Conservation (phyloP, 1,140 invertebrate genomes). For the Ooceraea biroi region DNA sequence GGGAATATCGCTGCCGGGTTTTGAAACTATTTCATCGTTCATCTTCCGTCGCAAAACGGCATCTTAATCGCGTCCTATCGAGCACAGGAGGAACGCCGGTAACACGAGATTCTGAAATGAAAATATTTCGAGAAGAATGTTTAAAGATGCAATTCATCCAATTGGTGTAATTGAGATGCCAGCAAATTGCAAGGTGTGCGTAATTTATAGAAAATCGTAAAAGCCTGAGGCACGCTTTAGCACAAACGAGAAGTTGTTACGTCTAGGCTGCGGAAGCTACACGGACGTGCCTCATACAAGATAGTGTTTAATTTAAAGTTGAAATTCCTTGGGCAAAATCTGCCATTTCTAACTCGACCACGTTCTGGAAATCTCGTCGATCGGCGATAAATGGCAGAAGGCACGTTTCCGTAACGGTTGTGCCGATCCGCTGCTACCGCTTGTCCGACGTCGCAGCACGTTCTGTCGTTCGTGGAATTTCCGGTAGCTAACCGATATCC, state of each 20-base stretch:
- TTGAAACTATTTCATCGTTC: constrained; percentile 72
- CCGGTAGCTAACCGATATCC: constrained; percentile 72
- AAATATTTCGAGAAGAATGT: constrained; percentile 13
- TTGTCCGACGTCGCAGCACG: constrained; percentile 37
- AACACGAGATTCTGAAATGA: constrained; percentile 36
- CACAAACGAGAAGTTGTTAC: background rate
- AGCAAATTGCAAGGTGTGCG: background rate
- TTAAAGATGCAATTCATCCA: background rate
- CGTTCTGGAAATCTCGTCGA: constrained; percentile 41
- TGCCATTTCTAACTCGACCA: constrained; percentile 52
- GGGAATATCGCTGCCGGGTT: constrained; percentile 62
- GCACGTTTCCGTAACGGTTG: constrained; percentile 38
- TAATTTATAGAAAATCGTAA: background rate
- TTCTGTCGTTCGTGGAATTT: constrained; percentile 58
- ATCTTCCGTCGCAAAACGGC: constrained; percentile 54
- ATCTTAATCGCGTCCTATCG: constrained; percentile 42
- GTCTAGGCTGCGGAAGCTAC: background rate
- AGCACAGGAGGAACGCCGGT: background rate
- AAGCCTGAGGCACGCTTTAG: background rate
- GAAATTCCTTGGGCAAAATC: constrained; percentile 33
- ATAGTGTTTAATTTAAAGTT: constrained; percentile 28
- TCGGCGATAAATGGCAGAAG: constrained; percentile 56
- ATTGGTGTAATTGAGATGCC: background rate
- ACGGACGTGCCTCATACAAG: background rate
- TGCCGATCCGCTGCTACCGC: constrained; percentile 20